These are phyloP conservation scores for Dendrocopos noguchii DNA, from an alignment of 2,113 vertebrate genomes.

Conservation along the genomic window DNA sequence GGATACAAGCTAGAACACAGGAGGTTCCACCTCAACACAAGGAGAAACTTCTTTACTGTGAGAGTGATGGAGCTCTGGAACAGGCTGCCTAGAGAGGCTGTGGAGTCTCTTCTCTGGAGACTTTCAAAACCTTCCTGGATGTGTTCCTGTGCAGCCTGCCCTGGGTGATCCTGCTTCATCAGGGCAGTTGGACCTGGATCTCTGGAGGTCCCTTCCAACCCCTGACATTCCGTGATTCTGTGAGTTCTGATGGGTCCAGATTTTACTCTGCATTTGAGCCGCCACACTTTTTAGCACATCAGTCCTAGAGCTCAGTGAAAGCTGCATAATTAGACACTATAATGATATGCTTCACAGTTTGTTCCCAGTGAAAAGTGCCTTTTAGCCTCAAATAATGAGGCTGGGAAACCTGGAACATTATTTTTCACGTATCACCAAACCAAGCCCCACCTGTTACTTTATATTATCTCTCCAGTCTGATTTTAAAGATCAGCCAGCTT, in stretches of 20 bases:
- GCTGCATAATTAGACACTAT: not conserved
- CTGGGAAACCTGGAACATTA: not conserved
- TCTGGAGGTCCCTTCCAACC: too few relatives aligned
- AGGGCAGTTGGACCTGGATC: too few relatives aligned
- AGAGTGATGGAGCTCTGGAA: too few relatives aligned
- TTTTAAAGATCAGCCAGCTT: not conserved
- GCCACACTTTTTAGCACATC: not conserved
- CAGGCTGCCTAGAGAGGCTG: too few relatives aligned
- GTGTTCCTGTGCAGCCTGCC: too few relatives aligned
- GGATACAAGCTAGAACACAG: too few relatives aligned
- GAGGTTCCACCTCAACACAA: too few relatives aligned
- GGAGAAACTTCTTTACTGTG: too few relatives aligned
- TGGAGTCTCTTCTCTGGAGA: too few relatives aligned
- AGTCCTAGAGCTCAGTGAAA: not conserved
- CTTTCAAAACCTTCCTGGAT: too few relatives aligned
- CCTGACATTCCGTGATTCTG: not conserved
- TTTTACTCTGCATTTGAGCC: not conserved
- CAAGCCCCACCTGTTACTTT: not conserved
- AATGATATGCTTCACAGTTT: not conserved
- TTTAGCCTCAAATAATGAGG: slow-evolving; percentile 7
- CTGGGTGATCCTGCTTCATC: too few relatives aligned
- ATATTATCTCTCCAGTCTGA: not conserved
- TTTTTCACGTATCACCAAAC: not conserved
- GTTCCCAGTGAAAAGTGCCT: not conserved
- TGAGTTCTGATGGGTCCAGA: not conserved